These are phyloP conservation scores for Yoshiicerus persimilis DNA, from an alignment of 1,140 invertebrate genomes.

Conservation along the genomic window DNA sequence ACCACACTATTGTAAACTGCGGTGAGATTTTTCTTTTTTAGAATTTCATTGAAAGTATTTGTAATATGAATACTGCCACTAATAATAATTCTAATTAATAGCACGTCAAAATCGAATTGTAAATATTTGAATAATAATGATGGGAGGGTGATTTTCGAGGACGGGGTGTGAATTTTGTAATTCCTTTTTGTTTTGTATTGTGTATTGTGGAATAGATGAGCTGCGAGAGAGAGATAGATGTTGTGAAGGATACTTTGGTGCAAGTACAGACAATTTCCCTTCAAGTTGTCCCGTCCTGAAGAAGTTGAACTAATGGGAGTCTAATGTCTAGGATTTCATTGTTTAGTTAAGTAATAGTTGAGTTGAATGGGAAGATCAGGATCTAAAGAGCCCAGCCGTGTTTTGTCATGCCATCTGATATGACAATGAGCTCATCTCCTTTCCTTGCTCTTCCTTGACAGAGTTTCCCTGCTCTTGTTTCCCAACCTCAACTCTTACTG, in stretches of 20 bases:
- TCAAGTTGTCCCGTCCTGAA: neutral
- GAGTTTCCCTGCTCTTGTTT: neutral
- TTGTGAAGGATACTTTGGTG: neutral
- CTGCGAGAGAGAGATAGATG: neutral
- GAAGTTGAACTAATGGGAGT: neutral
- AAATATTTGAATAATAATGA: too few relatives aligned
- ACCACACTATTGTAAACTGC: too few relatives aligned
- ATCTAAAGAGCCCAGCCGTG: neutral
- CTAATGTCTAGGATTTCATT: slow-evolving; percentile 6
- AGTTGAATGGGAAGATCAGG: slow-evolving; percentile 3
- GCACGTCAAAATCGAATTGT: too few relatives aligned
- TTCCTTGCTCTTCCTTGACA: neutral
- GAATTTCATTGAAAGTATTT: too few relatives aligned
- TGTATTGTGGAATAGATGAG: neutral
- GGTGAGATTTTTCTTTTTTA: too few relatives aligned
- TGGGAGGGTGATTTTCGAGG: too few relatives aligned
- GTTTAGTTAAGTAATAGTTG: slow-evolving; percentile 2
- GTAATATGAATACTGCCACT: too few relatives aligned
- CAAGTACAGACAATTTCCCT: neutral
- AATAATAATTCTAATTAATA: too few relatives aligned
- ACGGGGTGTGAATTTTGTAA: neutral
- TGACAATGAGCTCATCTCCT: slow-evolving; percentile 4
- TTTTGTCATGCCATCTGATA: slow-evolving; percentile 12
- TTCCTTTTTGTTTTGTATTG: neutral
- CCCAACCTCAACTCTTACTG: neutral